Evolutionary conservation across 2,888 invertebrate genomes (phyloP), one percentile per base, ranked within the genome.

Genomic region (Torymus auratus): DNA sequence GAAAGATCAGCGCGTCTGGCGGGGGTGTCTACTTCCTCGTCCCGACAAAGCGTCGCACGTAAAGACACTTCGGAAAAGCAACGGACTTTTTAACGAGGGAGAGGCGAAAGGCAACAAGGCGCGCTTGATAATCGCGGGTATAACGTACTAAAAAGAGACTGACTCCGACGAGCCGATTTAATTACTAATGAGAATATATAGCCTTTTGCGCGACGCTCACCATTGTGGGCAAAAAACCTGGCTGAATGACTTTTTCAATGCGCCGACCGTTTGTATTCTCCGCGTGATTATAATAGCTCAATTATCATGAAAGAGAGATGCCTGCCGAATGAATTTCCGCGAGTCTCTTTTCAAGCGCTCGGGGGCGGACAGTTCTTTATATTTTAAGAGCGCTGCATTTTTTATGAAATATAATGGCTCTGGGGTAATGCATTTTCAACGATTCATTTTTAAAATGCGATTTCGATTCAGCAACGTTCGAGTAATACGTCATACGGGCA

Each of bases 241-340:
- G 56, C 55, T 68, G 74, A 81, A 75, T 78, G 74, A 81, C 65
- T 70, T 74, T 69, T 17, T 64, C n/a, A 56, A 69, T 20, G 13
- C 14, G 13, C 14, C 17, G n/a, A 10, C 0, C 23, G 23, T 68
- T 53, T 61, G 14, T 69, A 14, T 28, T 55, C 14, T 52, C 67
- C 62, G 68, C 55, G 28, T 50, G 41, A 62, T 62, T 69, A 62
- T 14, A 55, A 62, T 14, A 55, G 20, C 61, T 53, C 28, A 64
- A 72, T 72, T 72, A 72, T 62, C 53, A 11, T 13, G 62, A 3
- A n/a, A 68, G 41, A 5, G 17, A 28, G 28, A 28, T 13, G 3
- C 7, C 2, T 20, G 10, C 13, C 15, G 50, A 71, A 15, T 17
- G 61, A 15, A 41, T 7, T 41, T 17, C 41, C 17, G 1, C 52